Base-by-base conservation (phyloP, 2,888 invertebrate genomes). In the Epinotia nisella region DNA sequence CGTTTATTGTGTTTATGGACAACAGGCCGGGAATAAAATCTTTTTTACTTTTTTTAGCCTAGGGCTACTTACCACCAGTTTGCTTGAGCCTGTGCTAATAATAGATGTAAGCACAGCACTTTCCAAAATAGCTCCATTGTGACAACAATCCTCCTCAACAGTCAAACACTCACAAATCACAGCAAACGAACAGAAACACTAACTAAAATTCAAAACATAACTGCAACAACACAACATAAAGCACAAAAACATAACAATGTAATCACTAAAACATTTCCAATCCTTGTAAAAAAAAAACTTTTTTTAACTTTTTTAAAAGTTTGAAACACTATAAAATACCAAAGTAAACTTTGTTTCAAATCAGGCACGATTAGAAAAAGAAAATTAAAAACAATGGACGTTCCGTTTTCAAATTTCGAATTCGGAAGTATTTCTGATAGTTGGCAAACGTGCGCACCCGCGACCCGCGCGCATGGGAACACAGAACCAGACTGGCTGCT, bases 401-500 rank as follows among this genome's bases (percentile, higher is more conserved):
- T 83, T 85, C 82, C 81, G 82, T 82, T 85, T 83, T 84, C 78
- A 85, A 86, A 85, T 85, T 89, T 84, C 78, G 85, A 87, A 86
- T 85, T 89, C 90, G 90, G 85, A 88, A 85, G 84, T 86, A 84
- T 87, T 83, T 82, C 81, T 75, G 77, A 78, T 79, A 78, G 79
- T 81, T 81, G 78, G 82, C 82, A 81, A 80, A 80, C 79, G 83
- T 83, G 77, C 87, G 91, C 88, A 89, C 84, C 82, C 85, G 83
- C 86, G 89, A 85, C 83, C 91, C 90, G 91, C 86, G 92, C 93
- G 88, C 89, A 85, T 86, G 85, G 91, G 85, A 89, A 88, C 82
- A 87, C 91, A 89, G 90, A 92, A 92, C 91, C 93, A 92, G 93
- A 93, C 93, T 93, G 93, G 89, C 92, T 86, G 90, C 82, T 90